Percentiles rank a stretch among this genome's conserved stretches.
These are phyloP conservation scores for Menidia beryllina DNA, from an alignment of 2,113 vertebrate genomes.

Conservation along the genomic window DNA sequence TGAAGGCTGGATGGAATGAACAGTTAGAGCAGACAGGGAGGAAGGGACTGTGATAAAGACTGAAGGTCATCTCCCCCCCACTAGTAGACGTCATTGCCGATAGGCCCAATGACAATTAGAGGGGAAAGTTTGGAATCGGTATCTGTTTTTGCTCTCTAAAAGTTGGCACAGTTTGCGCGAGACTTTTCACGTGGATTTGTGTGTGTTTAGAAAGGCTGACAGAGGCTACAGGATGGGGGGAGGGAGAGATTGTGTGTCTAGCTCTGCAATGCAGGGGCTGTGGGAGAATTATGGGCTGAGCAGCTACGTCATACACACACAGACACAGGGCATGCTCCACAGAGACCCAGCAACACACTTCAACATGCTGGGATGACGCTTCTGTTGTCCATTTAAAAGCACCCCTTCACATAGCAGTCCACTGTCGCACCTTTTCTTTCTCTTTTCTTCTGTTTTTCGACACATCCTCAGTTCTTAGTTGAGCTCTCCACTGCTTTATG, in stretches of 20 bases:
- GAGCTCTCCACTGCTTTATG: not conserved
- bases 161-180: not conserved
- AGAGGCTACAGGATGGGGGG: conserved; percentile 46
- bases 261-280: conserved; percentile 81
- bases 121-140: not conserved
- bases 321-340: conserved; percentile 31
- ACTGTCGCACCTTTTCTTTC: conserved; percentile 3
- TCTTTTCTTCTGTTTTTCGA: not conserved
- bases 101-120: not conserved
- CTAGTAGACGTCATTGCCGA: conserved; percentile 1
- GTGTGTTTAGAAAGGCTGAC: conserved; percentile 53
- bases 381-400: conserved; percentile 9
- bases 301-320: conserved; percentile 65
- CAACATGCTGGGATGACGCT: not conserved
- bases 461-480: not conserved
- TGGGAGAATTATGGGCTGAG: conserved; percentile 72
- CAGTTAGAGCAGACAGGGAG: conserved; percentile 13
- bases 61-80: conserved; percentile 39
- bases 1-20: conserved; percentile 22
- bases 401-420: not conserved
- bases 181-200: not conserved
- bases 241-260: conserved; percentile 58
- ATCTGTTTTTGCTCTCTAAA: conserved; percentile 3
- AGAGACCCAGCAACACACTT: conserved; percentile 25
- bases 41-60: conserved; percentile 16